phyloP scores from a whole-genome alignment of 2,797 vertebrate species.

The Caiman crocodilus region DNA sequence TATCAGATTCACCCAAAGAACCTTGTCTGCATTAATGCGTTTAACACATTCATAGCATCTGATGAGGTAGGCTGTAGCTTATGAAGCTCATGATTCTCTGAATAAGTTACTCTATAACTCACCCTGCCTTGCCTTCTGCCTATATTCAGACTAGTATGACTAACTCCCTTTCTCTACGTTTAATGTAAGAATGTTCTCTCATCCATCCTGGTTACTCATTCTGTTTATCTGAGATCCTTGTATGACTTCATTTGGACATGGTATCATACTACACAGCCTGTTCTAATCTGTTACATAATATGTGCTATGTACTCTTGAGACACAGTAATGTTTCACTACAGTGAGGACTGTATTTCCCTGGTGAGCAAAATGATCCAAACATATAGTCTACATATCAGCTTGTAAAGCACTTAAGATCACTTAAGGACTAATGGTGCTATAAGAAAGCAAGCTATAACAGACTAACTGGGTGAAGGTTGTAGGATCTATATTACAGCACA shows the following conservation, averaged over 20 bases:
- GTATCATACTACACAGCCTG: rapidly evolving
- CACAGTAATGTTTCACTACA: not conserved
- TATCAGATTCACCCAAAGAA: too few species aligned
- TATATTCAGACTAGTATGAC: too few species aligned
- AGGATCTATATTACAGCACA: not conserved
- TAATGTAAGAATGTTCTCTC: too few species aligned
- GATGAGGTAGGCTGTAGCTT: too few species aligned
- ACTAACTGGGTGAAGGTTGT: not conserved
- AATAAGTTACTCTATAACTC: too few species aligned
- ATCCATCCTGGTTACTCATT: not conserved
- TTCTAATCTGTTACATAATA: not conserved
- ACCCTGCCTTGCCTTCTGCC: too few species aligned
- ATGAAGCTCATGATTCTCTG: too few species aligned
- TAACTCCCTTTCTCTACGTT: too few species aligned
- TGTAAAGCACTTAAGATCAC: not conserved
- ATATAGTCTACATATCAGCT: rapidly evolving
- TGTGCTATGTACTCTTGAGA: not conserved
- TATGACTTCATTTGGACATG: rapidly evolving
- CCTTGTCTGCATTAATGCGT: too few species aligned
- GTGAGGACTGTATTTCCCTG: rapidly evolving
- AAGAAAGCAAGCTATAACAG: not conserved
- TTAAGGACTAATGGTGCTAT: not conserved
- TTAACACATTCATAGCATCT: too few species aligned
- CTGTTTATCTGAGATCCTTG: not conserved
- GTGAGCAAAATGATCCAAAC: not conserved